Base-by-base conservation (phyloP, 2,888 invertebrate species). In the Empis stercorea region DNA sequence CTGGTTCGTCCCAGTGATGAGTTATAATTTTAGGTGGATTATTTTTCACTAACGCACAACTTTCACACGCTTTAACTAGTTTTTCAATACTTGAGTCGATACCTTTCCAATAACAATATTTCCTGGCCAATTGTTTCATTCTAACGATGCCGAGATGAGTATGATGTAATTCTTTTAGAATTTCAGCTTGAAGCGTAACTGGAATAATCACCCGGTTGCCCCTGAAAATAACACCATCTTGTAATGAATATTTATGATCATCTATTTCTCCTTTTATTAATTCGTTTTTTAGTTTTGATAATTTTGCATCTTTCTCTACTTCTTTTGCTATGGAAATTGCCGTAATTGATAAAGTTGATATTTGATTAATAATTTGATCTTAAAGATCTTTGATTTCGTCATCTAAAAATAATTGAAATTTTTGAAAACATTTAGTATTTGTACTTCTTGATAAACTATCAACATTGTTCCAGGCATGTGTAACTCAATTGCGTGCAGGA, bases 61-160 rank as follows among this genome's bases (percentile, higher is more conserved):
- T 48, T 27, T 38, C 34, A 37, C 48, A 46, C 15, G 50, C 30
- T 46, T 38, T 48, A 7, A 49, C 50, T 10, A 49, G n/a, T 10
- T 43, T 15, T 49, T 62, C 59, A 10, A 60, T 61, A 14, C 57
- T 57, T 3, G 48, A 41, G 48, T 62, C 58, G 15, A 62, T 52
- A 5, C 50, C 50, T 15, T 56, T 59, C 59, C 59, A 61, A 50
- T 51, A 61, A 38, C 58, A 56, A 51, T 57, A 54, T 15, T 54
- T 51, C 39, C 57, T 43, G 0, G 59, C 59, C 10, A 59, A 44
- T 16, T 56, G 54, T 52, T 61, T 61, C 57, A 60, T 61, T 47
- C 57, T 55, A 6, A 57, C 56, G 3, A 61, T 53, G 10, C 59
- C 61, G 13, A 55, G 46, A 44, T 62, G 58, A 30, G 55, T 50